Percentiles rank a stretch among this genome's conserved stretches.
Conservation (phyloP, 2,113 vertebrate genomes). For the Lates calcarifer region DNA sequence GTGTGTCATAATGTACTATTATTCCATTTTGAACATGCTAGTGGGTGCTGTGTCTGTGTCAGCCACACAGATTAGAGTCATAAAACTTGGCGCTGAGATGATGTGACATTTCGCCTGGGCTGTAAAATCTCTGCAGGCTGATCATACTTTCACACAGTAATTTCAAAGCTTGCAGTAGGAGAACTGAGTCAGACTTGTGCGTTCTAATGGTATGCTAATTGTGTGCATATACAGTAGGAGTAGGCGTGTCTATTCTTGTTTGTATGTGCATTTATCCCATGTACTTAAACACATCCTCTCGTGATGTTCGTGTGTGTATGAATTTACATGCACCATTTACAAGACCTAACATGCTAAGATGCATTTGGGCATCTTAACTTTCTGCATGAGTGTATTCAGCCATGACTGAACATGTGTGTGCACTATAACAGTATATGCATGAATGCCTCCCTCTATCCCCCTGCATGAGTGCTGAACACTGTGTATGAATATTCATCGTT, state of each 20-base stretch:
- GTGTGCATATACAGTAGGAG: conserved; percentile 23
- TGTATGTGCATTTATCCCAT: conserved; percentile 20
- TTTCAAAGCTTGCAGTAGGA: conserved; percentile 47
- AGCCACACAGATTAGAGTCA: conserved; percentile 72
- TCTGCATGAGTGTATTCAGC: conserved; percentile 1
- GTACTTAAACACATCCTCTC: conserved; percentile 18
- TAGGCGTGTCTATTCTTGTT: neutral
- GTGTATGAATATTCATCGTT: conserved; percentile 40
- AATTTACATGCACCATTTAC: conserved; percentile 19
- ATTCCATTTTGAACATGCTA: conserved; percentile 73
- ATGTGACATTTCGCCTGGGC: conserved; percentile 75
- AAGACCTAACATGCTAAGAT: neutral
- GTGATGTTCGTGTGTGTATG: neutral
- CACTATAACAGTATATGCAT: conserved; percentile 13
- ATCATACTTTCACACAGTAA: conserved; percentile 58
- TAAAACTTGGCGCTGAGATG: conserved; percentile 72
- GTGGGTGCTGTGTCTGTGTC: conserved; percentile 62
- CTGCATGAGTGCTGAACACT: neutral
- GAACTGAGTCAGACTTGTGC: conserved; percentile 33
- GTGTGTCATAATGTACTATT: conserved; percentile 75
- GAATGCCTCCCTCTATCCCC: conserved; percentile 2
- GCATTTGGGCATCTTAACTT: neutral
- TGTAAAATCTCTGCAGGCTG: conserved; percentile 72
- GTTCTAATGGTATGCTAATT: conserved; percentile 48
- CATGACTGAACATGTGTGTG: conserved; percentile 12